Evolutionary conservation across 2,888 invertebrate species (phyloP), one percentile per base, ranked within the genome.

Genomic region (Hecatera dysodea): DNA sequence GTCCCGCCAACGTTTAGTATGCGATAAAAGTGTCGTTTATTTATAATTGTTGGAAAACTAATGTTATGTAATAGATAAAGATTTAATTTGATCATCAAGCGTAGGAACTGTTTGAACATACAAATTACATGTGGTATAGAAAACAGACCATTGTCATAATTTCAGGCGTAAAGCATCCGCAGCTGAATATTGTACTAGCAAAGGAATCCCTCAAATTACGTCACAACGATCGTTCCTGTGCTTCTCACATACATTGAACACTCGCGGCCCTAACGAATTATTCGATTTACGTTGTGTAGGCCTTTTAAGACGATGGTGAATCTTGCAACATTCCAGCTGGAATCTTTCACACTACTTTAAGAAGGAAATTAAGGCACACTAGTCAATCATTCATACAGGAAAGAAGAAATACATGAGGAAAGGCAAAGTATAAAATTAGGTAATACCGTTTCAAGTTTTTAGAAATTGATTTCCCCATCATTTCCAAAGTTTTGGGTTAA

Each of bases 11-110:
- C 48, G 64, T 50, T 60, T 19, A 48, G n/a, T n/a, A 29, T 44
- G 29, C 48, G 63, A 65, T 80, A 79, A 66, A 57, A 65, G 24
- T 64, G 22, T 48, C 22, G 27, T 53, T 57, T 27, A 33, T 73
- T 67, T 60, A 42, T 53, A n/a, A 39, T 42, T 53, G 39, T 55
- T 39, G 17, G 5, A 29, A 44, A 55, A 24, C 36, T 17, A 33
- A 55, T 12, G 6, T 67, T 60, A 8, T 48, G n/a, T n/a, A 44
- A 39, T 29, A 50, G 15, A 19, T 8, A 19, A 17, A 4, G 9
- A 19, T 44, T 44, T 44, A 44, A 7, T 44, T 19, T 19, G 6
- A 44, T 44, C 42, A 17, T 44, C 17, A 44, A 44, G 44, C 46
- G 46, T 15, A 52, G 1, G 22, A 50, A 67, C 55, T 15, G 11